A percentile compares a stretch with the other conserved stretches of the same genome.
Evolutionary conservation across 2,113 vertebrate species (phyloP).

Genomic region (Sinocyclocheilus anophthalmus): DNA sequence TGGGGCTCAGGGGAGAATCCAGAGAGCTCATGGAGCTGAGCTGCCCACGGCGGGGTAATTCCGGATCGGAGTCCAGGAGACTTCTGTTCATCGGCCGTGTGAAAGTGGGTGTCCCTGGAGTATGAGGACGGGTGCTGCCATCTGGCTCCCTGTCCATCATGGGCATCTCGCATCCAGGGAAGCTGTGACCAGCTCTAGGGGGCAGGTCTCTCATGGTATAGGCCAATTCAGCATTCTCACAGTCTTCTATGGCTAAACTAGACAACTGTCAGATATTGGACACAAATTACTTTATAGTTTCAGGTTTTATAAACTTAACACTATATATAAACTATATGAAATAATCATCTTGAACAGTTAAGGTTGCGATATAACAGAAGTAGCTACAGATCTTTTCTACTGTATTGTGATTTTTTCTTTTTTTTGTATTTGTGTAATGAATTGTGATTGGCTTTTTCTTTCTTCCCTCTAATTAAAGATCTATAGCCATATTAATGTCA

Average conservation of each 20-base stretch:
- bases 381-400: too few relatives aligned
- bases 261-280: slow-evolving; percentile 71
- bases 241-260: slow-evolving; percentile 79
- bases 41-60: slow-evolving; percentile 40
- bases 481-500: neutral
- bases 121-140: slow-evolving; percentile 29
- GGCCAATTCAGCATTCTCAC: slow-evolving; percentile 78
- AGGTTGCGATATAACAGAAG: neutral
- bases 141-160: slow-evolving; percentile 41
- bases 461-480: neutral
- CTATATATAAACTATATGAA: neutral
- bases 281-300: neutral
- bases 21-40: slow-evolving; percentile 60
- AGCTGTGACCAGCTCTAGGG: slow-evolving; percentile 27
- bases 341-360: neutral
- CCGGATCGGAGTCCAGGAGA: slow-evolving; percentile 28
- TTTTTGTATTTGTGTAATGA: neutral
- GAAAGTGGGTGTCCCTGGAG: slow-evolving; percentile 38
- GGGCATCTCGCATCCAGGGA: slow-evolving; percentile 55
- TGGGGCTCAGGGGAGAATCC: slow-evolving; percentile 75
- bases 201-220: slow-evolving; percentile 76
- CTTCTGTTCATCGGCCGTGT: slow-evolving; percentile 17
- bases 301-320: neutral
- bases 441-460: neutral
- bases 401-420: neutral